Percentiles rank a stretch among this genome's conserved stretches.
These are phyloP conservation scores for Clangula hyemalis DNA, from an alignment of 2,797 vertebrate species.

Conservation along the genomic window DNA sequence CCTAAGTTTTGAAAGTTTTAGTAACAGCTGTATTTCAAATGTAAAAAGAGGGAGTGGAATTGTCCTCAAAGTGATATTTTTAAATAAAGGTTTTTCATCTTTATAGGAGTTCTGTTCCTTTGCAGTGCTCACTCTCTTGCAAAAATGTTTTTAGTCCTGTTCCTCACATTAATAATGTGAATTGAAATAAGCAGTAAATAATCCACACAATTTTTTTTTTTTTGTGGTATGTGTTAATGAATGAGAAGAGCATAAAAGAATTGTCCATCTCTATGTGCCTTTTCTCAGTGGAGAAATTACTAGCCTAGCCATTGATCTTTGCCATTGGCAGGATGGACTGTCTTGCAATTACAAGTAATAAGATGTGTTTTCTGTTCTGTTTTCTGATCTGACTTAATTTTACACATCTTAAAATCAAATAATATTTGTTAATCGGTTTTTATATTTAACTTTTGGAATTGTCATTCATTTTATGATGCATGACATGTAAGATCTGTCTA, in stretches of 20 bases:
- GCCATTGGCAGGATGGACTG: not conserved
- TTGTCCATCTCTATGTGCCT: not conserved
- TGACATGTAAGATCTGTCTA: not conserved
- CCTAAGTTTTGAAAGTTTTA: not conserved
- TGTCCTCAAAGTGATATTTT: not conserved
- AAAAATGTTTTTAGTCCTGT: not conserved
- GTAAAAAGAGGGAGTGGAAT: not conserved
- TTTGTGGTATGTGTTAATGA: not conserved
- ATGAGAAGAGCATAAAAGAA: not conserved
- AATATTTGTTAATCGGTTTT: not conserved
- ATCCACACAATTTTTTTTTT: not conserved
- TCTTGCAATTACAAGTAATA: not conserved
- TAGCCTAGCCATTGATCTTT: slow-evolving; percentile 13
- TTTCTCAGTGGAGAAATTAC: slow-evolving; percentile 24
- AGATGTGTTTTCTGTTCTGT: not conserved
- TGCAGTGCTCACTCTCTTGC: not conserved
- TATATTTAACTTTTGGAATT: not conserved
- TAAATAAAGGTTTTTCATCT: not conserved
- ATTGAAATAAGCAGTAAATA: not conserved
- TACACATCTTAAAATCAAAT: not conserved
- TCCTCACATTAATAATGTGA: not conserved
- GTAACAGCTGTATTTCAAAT: not conserved
- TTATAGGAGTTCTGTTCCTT: not conserved
- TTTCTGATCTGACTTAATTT: not conserved
- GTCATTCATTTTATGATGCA: not conserved